Percentiles rank a stretch among this genome's conserved stretches.
Evolutionary conservation across 2,797 vertebrate species (phyloP).

Genomic region (Poeciliopsis gracilis): DNA sequence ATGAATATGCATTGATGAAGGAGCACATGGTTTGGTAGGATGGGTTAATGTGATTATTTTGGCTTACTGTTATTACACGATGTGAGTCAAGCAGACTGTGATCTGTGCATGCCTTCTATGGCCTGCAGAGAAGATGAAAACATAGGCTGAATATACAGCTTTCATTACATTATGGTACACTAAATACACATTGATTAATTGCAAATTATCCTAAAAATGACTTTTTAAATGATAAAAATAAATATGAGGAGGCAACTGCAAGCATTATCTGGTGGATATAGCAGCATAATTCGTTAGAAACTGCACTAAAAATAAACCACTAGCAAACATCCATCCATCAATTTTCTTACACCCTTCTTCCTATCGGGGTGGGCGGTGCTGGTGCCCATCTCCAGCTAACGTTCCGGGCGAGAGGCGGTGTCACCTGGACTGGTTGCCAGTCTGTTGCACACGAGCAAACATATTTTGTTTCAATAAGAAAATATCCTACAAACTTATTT

Average conservation of each 20-base stretch:
- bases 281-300: background rate
- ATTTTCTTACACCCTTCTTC: too few species aligned
- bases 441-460: background rate
- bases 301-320: background rate
- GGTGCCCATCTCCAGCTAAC: too few species aligned
- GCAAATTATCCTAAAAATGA: background rate
- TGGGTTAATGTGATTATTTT: conserved; percentile 8
- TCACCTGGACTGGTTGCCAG: too few species aligned
- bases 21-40: conserved; percentile 22
- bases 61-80: conserved; percentile 6
- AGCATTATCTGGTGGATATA: background rate
- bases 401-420: too few species aligned
- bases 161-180: background rate
- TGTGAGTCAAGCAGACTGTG: conserved; percentile 1
- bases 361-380: too few species aligned
- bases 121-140: background rate
- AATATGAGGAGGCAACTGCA: background rate
- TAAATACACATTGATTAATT: background rate
- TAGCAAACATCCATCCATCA: background rate
- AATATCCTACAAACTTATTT: background rate
- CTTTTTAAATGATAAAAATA: background rate
- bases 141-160: background rate
- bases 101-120: background rate
- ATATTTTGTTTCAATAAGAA: background rate
- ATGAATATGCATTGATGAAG: conserved; percentile 33